Percentiles rank a stretch among this genome's conserved stretches.
Evolutionary conservation across 2,113 vertebrate species (phyloP).

Genomic region (Myocastor coypus): DNA sequence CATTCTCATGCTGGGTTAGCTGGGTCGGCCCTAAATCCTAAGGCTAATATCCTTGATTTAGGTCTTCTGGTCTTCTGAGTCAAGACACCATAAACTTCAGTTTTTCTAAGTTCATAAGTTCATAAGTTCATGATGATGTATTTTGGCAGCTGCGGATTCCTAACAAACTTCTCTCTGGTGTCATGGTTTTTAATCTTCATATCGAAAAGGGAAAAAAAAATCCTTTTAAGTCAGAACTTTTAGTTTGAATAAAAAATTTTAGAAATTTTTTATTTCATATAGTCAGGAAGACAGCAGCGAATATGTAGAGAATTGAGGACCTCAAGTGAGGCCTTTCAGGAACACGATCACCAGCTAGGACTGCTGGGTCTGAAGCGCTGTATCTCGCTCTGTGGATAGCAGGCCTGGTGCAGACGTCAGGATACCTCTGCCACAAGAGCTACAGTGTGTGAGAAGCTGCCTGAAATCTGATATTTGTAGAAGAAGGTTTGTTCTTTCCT

Average conservation of each 20-base stretch:
- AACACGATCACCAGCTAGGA: too few relatives aligned
- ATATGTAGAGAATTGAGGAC: neutral
- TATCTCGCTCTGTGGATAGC: accelerated
- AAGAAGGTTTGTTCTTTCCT: neutral
- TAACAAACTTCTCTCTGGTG: neutral
- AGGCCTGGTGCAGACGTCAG: too few relatives aligned
- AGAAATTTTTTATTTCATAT: neutral
- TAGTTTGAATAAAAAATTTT: neutral
- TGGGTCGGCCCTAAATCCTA: neutral
- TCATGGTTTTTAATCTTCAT: neutral
- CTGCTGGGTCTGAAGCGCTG: accelerated
- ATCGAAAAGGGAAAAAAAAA: neutral
- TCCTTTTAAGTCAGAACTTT: neutral
- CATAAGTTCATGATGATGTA: neutral
- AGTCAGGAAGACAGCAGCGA: neutral
- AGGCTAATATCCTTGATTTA: neutral
- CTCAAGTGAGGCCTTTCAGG: neutral
- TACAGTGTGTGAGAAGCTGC: neutral
- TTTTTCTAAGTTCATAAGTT: neutral
- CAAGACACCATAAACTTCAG: neutral
- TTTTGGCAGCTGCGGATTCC: neutral
- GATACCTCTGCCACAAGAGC: neutral
- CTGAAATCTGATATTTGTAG: neutral
- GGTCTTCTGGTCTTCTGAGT: neutral
- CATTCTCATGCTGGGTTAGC: neutral